Base-by-base conservation (phyloP, 2,113 vertebrate genomes). In the Nothobranchius furzeri region DNA sequence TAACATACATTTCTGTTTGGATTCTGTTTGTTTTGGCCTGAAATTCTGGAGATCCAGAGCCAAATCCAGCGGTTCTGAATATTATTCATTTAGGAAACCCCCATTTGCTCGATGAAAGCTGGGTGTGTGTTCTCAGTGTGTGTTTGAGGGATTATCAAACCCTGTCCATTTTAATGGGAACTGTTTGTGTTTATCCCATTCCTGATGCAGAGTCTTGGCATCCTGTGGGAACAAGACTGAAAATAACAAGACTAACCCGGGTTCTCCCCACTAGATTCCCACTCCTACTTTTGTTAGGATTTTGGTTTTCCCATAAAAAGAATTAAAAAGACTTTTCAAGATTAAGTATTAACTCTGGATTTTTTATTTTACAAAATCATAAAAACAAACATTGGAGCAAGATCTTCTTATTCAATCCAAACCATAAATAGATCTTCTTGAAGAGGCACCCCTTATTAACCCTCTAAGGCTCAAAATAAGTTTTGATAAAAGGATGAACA, bases 221-320 rank as follows among this genome's bases (percentile, higher is more conserved):
- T 81, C 78, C 81, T 68, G 36, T 82, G 81, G 81, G 78, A 79
- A 71, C 52, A 3, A 7, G 15, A 48, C 52, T 63, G n/a, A 14
- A 60, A 80, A 77, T 47, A 75, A 63, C 64, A 60, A 12, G 3
- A 69, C 64, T 35, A 69, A 72, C 54, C 50, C 56, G 55, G 57
- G 17, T 60, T 53, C 30, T 55, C 49, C 36, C 52, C 60, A 3
- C 73, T 53, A 2, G 13, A 69, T 84, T 86, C 78, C 73, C 70
- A 84, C 76, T 82, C 75, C 67, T 77, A 67, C 75, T 40, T 47
- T 70, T 59, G 62, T 52, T 25, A 54, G 12, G 45, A 50, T 37
- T 60, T 57, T 69, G 63, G 47, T 12, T 52, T 76, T 74, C 78
- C 75, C 75, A 74, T 68, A 76, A 76, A 71, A 59, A 68, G 50